Conservation (phyloP, 2,113 vertebrate genomes). For the Pungitius pungitius region DNA sequence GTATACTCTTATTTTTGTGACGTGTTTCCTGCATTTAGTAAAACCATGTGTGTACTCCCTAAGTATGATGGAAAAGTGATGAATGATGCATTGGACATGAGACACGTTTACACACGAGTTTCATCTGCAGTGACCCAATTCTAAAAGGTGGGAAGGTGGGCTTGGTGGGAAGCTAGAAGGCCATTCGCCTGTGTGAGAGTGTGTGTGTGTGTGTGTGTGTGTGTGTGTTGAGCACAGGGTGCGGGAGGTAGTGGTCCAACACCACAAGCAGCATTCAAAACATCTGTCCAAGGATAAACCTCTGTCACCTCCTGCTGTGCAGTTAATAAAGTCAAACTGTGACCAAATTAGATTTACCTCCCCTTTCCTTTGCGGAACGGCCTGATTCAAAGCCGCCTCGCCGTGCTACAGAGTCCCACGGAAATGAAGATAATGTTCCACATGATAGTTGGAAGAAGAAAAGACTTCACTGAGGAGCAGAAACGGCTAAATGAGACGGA, state of each 20-base stretch:
- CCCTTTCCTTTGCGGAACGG: constrained; percentile 7
- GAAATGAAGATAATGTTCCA: background rate
- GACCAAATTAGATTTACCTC: constrained; percentile 52
- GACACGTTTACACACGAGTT: background rate
- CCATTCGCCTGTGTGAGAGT: constrained; percentile 6
- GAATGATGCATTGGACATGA: background rate
- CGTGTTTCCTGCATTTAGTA: background rate
- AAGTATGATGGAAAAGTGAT: background rate
- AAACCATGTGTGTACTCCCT: background rate
- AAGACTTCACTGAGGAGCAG: background rate
- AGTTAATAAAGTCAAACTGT: constrained; percentile 60
- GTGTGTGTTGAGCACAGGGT: background rate
- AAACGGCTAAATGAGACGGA: too few relatives aligned
- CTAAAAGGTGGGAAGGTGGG: background rate
- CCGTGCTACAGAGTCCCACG: constrained; percentile 1
- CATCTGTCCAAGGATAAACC: constrained; percentile 59
- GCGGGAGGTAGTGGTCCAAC: constrained; percentile 11
- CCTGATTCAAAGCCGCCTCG: background rate
- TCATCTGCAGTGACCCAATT: background rate
- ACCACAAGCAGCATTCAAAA: constrained; percentile 33
- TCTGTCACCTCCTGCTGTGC: constrained; percentile 50
- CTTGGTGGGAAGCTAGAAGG: constrained; percentile 5
- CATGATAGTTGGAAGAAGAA: background rate
- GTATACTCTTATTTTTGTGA: background rate
- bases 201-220: background rate